Evolutionary conservation across 1,140 invertebrate species (phyloP).

Genomic region (Theocolax elegans): DNA sequence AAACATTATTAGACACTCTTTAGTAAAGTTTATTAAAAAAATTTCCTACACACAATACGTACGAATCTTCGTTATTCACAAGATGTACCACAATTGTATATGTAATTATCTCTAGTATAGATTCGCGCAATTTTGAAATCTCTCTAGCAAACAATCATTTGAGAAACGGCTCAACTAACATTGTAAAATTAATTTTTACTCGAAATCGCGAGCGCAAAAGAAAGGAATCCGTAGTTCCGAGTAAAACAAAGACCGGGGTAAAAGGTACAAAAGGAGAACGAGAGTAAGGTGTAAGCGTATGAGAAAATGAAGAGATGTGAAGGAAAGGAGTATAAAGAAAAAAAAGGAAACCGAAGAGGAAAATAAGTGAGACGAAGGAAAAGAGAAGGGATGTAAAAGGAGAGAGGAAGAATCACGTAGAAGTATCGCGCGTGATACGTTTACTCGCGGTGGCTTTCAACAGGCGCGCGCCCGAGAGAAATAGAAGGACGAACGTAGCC

Average conservation of each 20-base stretch:
- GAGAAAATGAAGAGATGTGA: constrained; percentile 17
- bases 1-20: no score
- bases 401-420: constrained; percentile 5
- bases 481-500: constrained; percentile 12
- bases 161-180: no score
- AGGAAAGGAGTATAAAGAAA: not conserved
- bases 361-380: not conserved
- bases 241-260: not conserved
- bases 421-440: constrained; percentile 28
- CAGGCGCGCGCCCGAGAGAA: not conserved
- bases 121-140: no score
- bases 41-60: no score
- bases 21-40: no score
- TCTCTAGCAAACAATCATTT: no score
- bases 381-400: not conserved
- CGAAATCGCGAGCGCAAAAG: no score
- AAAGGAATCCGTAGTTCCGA: no score
- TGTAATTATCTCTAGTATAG: no score
- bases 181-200: no score
- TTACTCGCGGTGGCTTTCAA: constrained; percentile 18
- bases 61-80: no score
- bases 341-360: constrained; percentile 10
- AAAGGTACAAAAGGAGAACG: not conserved
- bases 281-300: not conserved
- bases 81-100: no score